These are phyloP conservation scores for Pyrrhosoma nymphula DNA, from an alignment of 2,888 invertebrate genomes.

Conservation along the genomic window DNA sequence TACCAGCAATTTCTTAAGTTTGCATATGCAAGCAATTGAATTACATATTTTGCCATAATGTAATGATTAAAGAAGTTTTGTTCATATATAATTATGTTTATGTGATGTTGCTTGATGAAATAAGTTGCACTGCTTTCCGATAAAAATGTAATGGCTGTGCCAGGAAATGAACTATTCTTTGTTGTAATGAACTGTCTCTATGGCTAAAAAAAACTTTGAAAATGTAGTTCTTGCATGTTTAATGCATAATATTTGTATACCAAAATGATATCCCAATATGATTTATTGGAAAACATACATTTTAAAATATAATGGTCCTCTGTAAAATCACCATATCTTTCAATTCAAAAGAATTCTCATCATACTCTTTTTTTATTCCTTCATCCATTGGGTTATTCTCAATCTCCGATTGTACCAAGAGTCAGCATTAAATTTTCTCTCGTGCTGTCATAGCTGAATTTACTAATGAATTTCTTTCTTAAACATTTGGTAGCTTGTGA, in stretches of 20 bases:
- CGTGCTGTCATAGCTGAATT: conserved; percentile 18
- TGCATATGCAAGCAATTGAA: not conserved
- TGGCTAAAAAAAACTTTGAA: conserved; percentile 14
- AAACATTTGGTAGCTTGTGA: not conserved
- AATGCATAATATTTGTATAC: conserved; percentile 31
- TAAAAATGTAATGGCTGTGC: conserved; percentile 10
- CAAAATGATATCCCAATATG: conserved; percentile 11
- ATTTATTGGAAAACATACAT: not conserved
- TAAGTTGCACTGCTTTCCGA: conserved; percentile 47
- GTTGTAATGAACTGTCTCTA: not conserved
- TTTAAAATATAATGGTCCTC: conserved; percentile 4
- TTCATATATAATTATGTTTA: conserved; percentile 40
- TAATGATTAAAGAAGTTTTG: conserved; percentile 51
- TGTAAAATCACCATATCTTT: conserved; percentile 25
- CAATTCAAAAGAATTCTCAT: not conserved
- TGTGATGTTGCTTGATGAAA: conserved; percentile 43
- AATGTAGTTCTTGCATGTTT: conserved; percentile 46
- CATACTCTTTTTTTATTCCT: not conserved
- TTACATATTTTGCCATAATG: not conserved
- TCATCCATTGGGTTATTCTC: not conserved
- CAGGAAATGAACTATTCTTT: conserved; percentile 53
- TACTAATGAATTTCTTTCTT: conserved; percentile 18
- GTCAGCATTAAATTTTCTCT: conserved; percentile 10
- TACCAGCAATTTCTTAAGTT: not conserved
- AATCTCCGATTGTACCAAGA: not conserved